Percentiles rank a stretch among this genome's conserved stretches.
phyloP scores from a whole-genome alignment of 2,113 vertebrate genomes.

The Sialia sialis region DNA sequence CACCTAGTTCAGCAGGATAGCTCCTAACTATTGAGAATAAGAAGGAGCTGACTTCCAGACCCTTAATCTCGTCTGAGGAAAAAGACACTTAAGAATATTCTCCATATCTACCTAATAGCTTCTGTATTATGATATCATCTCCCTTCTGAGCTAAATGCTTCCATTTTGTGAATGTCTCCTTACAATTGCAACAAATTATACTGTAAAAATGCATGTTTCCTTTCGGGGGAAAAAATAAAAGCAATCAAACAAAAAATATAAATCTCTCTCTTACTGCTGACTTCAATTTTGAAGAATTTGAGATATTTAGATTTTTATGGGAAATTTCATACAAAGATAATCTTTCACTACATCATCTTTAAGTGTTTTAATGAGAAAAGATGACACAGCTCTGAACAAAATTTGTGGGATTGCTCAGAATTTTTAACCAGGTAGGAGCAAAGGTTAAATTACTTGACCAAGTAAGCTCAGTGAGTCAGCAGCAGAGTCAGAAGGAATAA shows the following conservation, averaged over 20 bases:
- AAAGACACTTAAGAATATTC: background rate
- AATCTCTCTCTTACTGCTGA: background rate
- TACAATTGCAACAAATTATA: background rate
- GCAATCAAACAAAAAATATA: background rate
- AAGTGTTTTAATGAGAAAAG: background rate
- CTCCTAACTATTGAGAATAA: background rate
- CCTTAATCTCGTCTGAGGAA: background rate
- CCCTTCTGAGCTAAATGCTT: background rate
- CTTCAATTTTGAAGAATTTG: background rate
- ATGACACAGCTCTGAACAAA: background rate
- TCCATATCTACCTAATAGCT: background rate
- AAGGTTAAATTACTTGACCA: background rate
- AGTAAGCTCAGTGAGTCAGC: background rate
- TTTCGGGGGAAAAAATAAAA: fast-evolving
- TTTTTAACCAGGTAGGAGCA: background rate
- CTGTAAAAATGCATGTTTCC: background rate
- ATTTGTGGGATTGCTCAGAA: background rate
- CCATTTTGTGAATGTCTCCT: background rate
- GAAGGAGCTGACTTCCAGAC: background rate
- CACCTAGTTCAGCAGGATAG: background rate
- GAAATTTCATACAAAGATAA: background rate
- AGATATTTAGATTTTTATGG: background rate
- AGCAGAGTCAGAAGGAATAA: background rate
- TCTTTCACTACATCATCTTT: background rate
- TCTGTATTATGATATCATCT: background rate